Percentiles rank a stretch among this genome's conserved stretches.
Evolutionary conservation across 2,113 vertebrate species (phyloP).

Genomic region (Cavia aperea): DNA sequence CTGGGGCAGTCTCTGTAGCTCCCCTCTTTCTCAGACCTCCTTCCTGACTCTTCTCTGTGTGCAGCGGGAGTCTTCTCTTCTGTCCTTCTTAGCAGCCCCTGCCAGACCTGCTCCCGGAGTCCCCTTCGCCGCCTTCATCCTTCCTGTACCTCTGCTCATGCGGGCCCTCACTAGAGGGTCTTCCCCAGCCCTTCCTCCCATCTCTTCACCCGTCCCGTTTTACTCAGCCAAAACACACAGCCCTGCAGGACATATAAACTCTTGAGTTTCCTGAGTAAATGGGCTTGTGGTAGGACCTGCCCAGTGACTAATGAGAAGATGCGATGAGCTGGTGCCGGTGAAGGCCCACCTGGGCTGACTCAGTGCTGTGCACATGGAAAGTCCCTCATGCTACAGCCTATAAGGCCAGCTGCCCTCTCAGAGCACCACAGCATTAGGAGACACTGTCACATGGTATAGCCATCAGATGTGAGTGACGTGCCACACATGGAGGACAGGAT

Average conservation of each 20-base stretch:
- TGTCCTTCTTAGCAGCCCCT: not conserved
- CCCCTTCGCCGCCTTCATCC: not conserved
- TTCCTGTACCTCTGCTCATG: not conserved
- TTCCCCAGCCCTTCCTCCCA: not conserved
- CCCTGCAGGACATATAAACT: not conserved
- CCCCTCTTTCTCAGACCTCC: not conserved
- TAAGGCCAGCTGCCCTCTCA: not conserved
- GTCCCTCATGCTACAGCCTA: not conserved
- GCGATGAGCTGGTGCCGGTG: not conserved
- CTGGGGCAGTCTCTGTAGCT: not conserved
- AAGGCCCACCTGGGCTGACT: not conserved
- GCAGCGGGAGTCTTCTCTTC: not conserved
- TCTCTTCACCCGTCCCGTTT: not conserved
- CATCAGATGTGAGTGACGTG: not conserved
- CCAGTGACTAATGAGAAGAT: not conserved
- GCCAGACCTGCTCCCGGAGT: not conserved
- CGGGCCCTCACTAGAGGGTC: not conserved
- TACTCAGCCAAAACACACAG: not conserved
- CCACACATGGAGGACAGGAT: not conserved
- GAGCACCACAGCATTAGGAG: not conserved
- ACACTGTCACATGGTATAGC: too few species aligned
- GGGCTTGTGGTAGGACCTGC: not conserved
- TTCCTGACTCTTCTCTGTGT: not conserved
- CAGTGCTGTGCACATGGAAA: not conserved
- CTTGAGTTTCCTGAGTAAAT: not conserved